Percentiles rank a stretch among this genome's conserved stretches.
These are phyloP conservation scores for Astatoreochromis straeleni DNA, from an alignment of 2,113 vertebrate genomes.

Conservation along the genomic window DNA sequence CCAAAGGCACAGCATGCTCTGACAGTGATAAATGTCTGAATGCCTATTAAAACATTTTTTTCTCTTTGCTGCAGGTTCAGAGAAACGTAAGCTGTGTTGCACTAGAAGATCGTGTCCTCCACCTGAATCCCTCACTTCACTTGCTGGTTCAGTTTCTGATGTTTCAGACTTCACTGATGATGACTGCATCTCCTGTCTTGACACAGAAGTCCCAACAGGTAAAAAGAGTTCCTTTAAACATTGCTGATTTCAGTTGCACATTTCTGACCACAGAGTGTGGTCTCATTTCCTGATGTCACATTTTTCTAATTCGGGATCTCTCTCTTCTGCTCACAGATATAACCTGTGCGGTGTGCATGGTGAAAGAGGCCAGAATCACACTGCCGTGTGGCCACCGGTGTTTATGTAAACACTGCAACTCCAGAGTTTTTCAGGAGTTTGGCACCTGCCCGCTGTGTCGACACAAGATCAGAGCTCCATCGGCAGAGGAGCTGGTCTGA, in stretches of 20 bases:
- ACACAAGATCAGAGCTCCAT: background rate
- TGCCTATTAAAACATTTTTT: background rate
- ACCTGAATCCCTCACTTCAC: background rate
- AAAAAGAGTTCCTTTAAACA: background rate
- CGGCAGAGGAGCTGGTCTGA: background rate
- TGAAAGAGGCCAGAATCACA: background rate
- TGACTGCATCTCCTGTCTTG: background rate
- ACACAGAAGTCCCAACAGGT: background rate
- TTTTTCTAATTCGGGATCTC: background rate
- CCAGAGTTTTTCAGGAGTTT: conserved; percentile 19
- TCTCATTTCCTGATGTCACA: background rate
- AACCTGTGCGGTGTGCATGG: conserved; percentile 56
- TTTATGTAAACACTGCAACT: conserved; percentile 43
- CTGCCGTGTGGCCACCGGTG: conserved; percentile 66
- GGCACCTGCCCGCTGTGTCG: conserved; percentile 70
- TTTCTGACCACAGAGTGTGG: background rate
- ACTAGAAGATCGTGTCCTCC: conserved; percentile 54
- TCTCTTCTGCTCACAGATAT: background rate
- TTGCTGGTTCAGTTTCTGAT: background rate
- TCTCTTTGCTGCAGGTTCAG: conserved; percentile 54
- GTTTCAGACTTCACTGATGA: background rate
- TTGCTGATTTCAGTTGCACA: background rate
- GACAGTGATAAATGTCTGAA: background rate
- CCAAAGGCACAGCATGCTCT: background rate
- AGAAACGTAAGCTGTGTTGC: background rate